Evolutionary conservation across 2,888 invertebrate species (phyloP).

Genomic region (Resseliella maxima): DNA sequence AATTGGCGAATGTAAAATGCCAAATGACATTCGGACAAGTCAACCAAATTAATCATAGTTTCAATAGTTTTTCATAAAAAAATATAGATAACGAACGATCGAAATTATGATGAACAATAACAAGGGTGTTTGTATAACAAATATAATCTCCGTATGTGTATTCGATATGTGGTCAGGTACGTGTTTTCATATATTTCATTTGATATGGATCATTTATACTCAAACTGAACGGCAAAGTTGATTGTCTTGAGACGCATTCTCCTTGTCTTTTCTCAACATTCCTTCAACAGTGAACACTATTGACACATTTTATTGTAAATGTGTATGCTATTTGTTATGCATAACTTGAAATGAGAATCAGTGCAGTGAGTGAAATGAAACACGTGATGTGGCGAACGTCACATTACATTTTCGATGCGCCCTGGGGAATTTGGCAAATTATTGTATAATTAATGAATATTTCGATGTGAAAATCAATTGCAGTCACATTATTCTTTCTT

Average conservation of each 20-base stretch:
- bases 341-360: background rate
- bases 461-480: background rate
- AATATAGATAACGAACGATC: background rate
- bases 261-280: background rate
- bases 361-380: background rate
- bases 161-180: background rate
- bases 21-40: background rate
- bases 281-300: too few relatives aligned
- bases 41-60: constrained; percentile 48
- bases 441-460: constrained; percentile 23
- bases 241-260: background rate
- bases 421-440: constrained; percentile 14
- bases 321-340: background rate
- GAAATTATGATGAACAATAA: background rate
- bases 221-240: background rate
- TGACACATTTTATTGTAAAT: background rate
- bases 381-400: background rate
- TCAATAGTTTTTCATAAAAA: background rate
- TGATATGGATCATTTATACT: background rate
- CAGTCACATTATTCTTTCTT: background rate
- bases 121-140: constrained; percentile 11
- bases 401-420: background rate
- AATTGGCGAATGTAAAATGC: background rate
- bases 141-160: background rate
- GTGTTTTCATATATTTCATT: too few relatives aligned